Evolutionary conservation across 2,113 vertebrate species (phyloP), one percentile per base, ranked within the genome.

Genomic region (Charina bottae): DNA sequence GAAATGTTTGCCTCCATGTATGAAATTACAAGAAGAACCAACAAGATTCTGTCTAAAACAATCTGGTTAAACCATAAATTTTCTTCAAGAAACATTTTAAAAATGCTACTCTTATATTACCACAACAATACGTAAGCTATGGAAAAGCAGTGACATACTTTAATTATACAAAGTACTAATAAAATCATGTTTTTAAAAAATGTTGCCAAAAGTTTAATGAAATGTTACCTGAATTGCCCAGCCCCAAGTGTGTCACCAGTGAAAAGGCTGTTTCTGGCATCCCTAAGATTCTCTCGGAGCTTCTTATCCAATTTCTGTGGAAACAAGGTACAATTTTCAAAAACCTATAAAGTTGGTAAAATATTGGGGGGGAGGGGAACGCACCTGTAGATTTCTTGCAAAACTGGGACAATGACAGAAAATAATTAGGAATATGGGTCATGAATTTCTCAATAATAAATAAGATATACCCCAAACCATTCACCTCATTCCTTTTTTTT

Each of bases 201-300:
- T 85, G 24, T 8, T 94, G 92, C 3, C 56, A 42, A 56, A 93
- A 93, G 4, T 90, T 0, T 7, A 92, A 85, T 83, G 11, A 90
- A 88, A 94, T 55, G 90, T 37, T 97, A 99, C 99, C 99, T 99
- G 98, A 99, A 99, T 92, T 99, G 99, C 84, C 99, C 98, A 90
- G 98, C 97, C 90, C 98, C 97, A 97, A 99, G 98, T 37, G 98
- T 98, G 92, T 99, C 99, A 92, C 99, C 98, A 12, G 99, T 99
- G 95, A 99, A 99, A 93, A 99, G 98, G 94, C 99, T 99, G 97
- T 99, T 99, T 95, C 99, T 98, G 97, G 99, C 99, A 94, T 99
- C 99, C 94, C 99, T 98, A 87, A 99, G 98, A 97, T 99, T 99
- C 96, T 99, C 99, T 95, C 99, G 98, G 56, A 99, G 98, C 96